Percentiles rank a stretch among this genome's conserved stretches.
These are phyloP conservation scores for Liasis olivaceus DNA, from an alignment of 2,797 vertebrate species.

Conservation along the genomic window DNA sequence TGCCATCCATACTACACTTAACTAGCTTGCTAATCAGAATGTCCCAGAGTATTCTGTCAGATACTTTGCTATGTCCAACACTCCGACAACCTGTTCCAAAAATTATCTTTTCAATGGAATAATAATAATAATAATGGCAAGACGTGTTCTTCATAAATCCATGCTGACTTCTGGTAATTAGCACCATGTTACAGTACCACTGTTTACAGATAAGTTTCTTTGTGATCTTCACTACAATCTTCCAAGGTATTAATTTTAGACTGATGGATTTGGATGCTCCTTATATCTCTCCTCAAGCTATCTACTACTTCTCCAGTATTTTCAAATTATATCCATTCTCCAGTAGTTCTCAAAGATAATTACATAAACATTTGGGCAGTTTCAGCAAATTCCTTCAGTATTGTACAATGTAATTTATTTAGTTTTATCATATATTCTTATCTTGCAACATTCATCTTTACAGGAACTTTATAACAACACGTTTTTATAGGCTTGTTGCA, in stretches of 20 bases:
- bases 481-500: neutral
- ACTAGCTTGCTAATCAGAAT: neutral
- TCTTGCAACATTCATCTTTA: conserved; percentile 11
- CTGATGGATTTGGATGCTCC: neutral
- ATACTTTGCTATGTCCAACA: neutral
- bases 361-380: neutral
- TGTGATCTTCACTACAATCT: neutral
- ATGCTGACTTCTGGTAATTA: neutral
- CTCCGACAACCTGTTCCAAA: neutral
- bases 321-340: neutral
- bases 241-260: neutral
- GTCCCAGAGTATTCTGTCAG: neutral
- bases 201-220: neutral
- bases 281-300: neutral
- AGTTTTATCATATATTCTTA: neutral
- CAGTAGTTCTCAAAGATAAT: neutral
- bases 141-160: neutral
- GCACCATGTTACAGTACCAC: neutral
- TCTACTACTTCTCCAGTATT: neutral
- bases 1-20: neutral
- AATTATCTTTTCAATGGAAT: neutral
- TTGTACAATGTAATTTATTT: neutral
- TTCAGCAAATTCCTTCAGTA: neutral
- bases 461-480: conserved; percentile 24
- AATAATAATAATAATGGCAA: no score